Percentiles rank a stretch among this genome's conserved stretches.
Evolutionary conservation across 2,888 invertebrate genomes (phyloP).

Genomic region (Andrena bucephala): DNA sequence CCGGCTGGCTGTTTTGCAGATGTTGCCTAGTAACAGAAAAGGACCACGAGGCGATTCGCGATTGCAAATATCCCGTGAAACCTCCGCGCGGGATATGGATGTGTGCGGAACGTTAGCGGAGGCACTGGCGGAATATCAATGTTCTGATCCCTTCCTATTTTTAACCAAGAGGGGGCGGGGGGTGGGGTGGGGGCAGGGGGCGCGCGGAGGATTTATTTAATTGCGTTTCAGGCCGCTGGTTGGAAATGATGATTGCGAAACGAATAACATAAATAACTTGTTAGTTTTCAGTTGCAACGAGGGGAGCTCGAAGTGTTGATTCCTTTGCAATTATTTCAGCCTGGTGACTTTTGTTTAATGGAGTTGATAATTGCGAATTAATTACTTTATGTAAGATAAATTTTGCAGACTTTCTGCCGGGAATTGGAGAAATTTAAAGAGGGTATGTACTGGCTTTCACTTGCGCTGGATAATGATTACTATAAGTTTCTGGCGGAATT

Average conservation of each 20-base stretch:
- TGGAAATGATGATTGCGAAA: constrained; percentile 32
- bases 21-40: constrained; percentile 37
- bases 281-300: neutral
- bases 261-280: constrained; percentile 6
- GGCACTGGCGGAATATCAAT: constrained; percentile 40
- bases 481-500: no score
- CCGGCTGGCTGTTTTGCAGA: constrained; percentile 41
- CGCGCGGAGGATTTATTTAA: constrained; percentile 31
- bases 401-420: neutral
- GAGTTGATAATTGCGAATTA: no score
- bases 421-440: no score
- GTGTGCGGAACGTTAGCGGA: constrained; percentile 13
- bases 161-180: neutral
- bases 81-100: constrained; percentile 42
- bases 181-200: neutral
- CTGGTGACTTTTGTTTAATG: no score
- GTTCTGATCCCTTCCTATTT: neutral
- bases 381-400: neutral
- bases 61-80: constrained; percentile 46
- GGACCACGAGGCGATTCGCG: neutral
- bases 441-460: no score
- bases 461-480: no score
- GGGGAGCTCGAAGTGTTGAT: no score
- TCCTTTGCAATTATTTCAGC: no score
- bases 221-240: constrained; percentile 17